Evolutionary conservation across 2,113 vertebrate genomes (phyloP).

Genomic region (Catagonus wagneri): DNA sequence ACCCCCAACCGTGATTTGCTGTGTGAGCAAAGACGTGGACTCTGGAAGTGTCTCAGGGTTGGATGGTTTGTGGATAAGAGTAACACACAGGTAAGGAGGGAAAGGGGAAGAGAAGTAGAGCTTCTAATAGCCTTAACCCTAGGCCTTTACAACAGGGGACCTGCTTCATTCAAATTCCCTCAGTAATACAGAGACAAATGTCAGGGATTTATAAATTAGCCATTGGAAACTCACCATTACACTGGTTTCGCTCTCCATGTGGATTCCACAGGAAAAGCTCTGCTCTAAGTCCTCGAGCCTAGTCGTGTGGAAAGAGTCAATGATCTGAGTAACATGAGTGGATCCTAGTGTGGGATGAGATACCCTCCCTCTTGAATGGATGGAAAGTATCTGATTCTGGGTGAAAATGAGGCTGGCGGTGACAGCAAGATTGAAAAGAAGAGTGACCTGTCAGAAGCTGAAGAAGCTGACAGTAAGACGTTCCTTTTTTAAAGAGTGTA

Average conservation of each 20-base stretch:
- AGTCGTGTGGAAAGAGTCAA: neutral
- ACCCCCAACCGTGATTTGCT: conserved; percentile 7
- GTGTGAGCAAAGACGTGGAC: neutral
- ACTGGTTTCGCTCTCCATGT: conserved; percentile 6
- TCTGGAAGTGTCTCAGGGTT: neutral
- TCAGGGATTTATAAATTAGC: conserved; percentile 6
- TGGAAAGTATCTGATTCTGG: neutral
- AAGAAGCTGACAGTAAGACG: neutral
- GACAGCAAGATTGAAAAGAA: conserved; percentile 8
- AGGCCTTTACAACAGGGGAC: neutral
- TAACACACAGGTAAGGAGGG: neutral
- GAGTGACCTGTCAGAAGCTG: neutral
- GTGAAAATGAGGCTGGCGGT: neutral
- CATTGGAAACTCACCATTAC: conserved; percentile 13
- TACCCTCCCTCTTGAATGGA: neutral
- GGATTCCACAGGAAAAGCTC: neutral
- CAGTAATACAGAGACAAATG: conserved; percentile 22
- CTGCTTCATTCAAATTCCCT: conserved; percentile 37
- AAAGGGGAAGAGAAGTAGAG: neutral
- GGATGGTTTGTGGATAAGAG: conserved; percentile 24
- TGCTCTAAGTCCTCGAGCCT: neutral
- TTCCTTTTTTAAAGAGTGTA: neutral
- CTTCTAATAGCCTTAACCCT: neutral
- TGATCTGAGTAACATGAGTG: conserved; percentile 19
- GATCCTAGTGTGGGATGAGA: neutral